phyloP scores from a whole-genome alignment of 2,113 vertebrate genomes.

The Monarcha castaneiventris region DNA sequence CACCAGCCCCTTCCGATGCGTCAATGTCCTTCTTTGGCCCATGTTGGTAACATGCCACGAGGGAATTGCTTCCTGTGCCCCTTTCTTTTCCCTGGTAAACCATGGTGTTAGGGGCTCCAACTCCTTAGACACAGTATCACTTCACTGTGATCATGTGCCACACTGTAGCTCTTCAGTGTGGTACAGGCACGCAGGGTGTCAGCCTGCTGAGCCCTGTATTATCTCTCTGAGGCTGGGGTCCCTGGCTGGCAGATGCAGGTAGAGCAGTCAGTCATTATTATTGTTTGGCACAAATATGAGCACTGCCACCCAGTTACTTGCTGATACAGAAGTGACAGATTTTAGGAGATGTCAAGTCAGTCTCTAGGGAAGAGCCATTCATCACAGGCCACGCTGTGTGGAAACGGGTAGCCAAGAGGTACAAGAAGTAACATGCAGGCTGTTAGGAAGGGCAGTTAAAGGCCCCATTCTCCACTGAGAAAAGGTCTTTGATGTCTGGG shows the following conservation, averaged over 20 bases:
- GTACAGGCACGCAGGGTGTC: rapidly evolving
- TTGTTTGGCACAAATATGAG: neutral
- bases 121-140: neutral
- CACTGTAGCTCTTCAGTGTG: neutral
- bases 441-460: neutral
- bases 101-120: rapidly evolving
- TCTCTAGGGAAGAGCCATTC: neutral
- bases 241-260: neutral
- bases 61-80: neutral
- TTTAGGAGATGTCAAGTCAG: neutral
- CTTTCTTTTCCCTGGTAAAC: neutral
- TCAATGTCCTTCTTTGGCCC: neutral
- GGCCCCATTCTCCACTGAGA: neutral
- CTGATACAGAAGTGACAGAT: neutral
- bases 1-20: neutral
- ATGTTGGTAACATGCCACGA: neutral
- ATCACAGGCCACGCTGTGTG: rapidly evolving
- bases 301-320: neutral
- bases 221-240: neutral
- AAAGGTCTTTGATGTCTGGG: neutral
- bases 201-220: neutral
- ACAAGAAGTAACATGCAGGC: neutral
- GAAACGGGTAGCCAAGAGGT: neutral
- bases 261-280: neutral
- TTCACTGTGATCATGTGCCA: neutral